A percentile compares a stretch with the other conserved stretches of the same genome.
These are phyloP conservation scores for Nyctereutes procyonoides DNA, from an alignment of 2,113 vertebrate species.

Conservation along the genomic window DNA sequence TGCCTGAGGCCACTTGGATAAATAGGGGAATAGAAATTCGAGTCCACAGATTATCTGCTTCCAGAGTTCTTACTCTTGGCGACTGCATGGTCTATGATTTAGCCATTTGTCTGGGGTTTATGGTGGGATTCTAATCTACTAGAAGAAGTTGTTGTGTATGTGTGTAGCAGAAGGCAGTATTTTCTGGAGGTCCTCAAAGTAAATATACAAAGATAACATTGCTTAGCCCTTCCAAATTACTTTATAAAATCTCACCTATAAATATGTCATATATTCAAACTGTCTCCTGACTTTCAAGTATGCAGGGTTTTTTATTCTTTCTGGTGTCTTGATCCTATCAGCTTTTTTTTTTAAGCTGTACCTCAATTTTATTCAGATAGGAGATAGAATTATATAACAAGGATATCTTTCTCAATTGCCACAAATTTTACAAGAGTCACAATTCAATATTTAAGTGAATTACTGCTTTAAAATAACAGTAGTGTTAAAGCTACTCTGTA, in stretches of 20 bases:
- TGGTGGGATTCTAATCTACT: not conserved
- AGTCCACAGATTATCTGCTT: not conserved
- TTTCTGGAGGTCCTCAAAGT: not conserved
- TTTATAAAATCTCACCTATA: not conserved
- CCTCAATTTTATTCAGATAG: not conserved
- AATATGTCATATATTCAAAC: not conserved
- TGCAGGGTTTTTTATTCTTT: conserved; percentile 28
- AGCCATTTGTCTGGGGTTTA: not conserved
- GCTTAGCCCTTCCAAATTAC: not conserved
- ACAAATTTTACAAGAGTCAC: not conserved
- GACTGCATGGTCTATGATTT: not conserved
- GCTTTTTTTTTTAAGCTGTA: not conserved
- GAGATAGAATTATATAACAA: not conserved
- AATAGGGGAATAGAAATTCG: not conserved
- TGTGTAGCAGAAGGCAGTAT: not conserved
- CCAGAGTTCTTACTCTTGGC: not conserved
- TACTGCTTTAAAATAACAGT: not conserved
- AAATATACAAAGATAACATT: not conserved
- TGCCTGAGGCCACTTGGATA: not conserved
- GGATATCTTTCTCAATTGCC: not conserved
- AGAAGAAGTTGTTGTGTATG: not conserved
- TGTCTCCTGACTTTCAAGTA: not conserved
- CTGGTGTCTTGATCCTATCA: conserved; percentile 11
- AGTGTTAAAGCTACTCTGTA: not conserved
- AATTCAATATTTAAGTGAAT: not conserved